Percentiles rank a stretch among this genome's conserved stretches.
These are phyloP conservation scores for Bombus waltoni DNA, from an alignment of 1,140 invertebrate species.

Conservation along the genomic window DNA sequence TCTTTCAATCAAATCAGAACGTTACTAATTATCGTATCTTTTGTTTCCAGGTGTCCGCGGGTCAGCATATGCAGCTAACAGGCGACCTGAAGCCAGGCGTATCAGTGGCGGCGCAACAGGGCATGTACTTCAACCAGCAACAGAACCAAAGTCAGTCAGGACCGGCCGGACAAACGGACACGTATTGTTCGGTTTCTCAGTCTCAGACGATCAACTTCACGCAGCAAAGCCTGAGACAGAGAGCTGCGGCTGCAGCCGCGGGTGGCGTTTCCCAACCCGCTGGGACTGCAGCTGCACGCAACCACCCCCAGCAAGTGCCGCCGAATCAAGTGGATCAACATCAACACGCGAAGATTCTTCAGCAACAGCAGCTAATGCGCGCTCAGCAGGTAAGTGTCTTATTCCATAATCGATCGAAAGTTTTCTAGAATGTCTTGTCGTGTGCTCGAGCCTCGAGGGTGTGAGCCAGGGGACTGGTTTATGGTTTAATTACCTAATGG, in stretches of 20 bases:
- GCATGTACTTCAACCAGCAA: slow-evolving; percentile 89
- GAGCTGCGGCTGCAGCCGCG: slow-evolving; percentile 78
- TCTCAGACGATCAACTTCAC: slow-evolving; percentile 93
- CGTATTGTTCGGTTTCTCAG: slow-evolving; percentile 88
- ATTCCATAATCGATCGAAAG: slow-evolving; percentile 7
- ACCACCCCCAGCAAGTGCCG: slow-evolving; percentile 77
- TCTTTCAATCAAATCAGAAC: too few relatives aligned
- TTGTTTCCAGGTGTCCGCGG: slow-evolving; percentile 87
- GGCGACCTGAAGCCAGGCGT: slow-evolving; percentile 87
- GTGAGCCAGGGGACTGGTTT: slow-evolving; percentile 20
- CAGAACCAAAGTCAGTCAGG: slow-evolving; percentile 77
- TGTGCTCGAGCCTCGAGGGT: not conserved
- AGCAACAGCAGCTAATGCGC: slow-evolving; percentile 84
- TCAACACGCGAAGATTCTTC: slow-evolving; percentile 86
- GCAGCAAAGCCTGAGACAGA: slow-evolving; percentile 86
- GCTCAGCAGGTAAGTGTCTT: slow-evolving; percentile 81
- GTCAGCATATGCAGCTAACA: slow-evolving; percentile 90
- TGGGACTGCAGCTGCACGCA: slow-evolving; percentile 63
- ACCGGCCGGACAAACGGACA: slow-evolving; percentile 83
- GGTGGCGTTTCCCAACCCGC: slow-evolving; percentile 74
- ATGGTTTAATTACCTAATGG: slow-evolving; percentile 61
- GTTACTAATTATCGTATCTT: too few relatives aligned
- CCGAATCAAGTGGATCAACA: slow-evolving; percentile 81
- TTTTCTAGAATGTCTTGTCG: slow-evolving; percentile 1
- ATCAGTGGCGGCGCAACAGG: slow-evolving; percentile 90